Conservation (phyloP, 2,888 invertebrate species). For the Amblyjoppa proteus region DNA sequence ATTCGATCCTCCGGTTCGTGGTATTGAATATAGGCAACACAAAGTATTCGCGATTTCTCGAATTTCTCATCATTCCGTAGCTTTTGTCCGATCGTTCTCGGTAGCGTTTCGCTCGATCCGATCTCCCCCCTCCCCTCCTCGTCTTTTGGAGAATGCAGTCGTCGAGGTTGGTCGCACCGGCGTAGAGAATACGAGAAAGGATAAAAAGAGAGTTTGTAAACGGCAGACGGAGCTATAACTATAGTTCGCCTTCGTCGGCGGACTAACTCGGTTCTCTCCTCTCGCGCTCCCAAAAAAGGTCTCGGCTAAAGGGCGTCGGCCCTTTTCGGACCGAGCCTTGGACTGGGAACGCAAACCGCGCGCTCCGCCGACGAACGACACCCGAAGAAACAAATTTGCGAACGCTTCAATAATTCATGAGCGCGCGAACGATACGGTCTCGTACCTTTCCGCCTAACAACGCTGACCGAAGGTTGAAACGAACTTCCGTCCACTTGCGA, state of each 20-base stretch:
- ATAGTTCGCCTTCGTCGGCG: conserved; percentile 19
- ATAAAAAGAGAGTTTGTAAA: conserved; percentile 41
- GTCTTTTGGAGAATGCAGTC: conserved; percentile 61
- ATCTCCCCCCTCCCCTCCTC: not conserved
- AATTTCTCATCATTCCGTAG: conserved; percentile 45
- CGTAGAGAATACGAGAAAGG: conserved; percentile 30
- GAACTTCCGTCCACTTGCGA: conserved; percentile 2
- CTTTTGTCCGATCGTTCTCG: conserved; percentile 10
- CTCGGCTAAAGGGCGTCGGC: conserved; percentile 65
- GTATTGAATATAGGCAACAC: conserved; percentile 79
- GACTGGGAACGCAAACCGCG: conserved; percentile 54
- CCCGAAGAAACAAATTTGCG: conserved; percentile 69
- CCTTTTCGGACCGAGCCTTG: conserved; percentile 64
- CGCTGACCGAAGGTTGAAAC: not conserved
- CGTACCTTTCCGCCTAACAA: conserved; percentile 3
- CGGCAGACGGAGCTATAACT: conserved; percentile 9
- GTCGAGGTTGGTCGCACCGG: conserved; percentile 7
- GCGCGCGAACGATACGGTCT: conserved; percentile 46
- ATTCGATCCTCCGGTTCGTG: conserved; percentile 46
- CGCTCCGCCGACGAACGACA: conserved; percentile 25
- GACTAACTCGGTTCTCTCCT: conserved; percentile 28
- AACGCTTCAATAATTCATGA: conserved; percentile 72
- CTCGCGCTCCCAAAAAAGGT: conserved; percentile 40
- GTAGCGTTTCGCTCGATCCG: conserved; percentile 45
- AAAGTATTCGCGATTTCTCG: conserved; percentile 48